Evolutionary conservation across 2,797 vertebrate genomes (phyloP).

Genomic region (Hemitrygon akajei): DNA sequence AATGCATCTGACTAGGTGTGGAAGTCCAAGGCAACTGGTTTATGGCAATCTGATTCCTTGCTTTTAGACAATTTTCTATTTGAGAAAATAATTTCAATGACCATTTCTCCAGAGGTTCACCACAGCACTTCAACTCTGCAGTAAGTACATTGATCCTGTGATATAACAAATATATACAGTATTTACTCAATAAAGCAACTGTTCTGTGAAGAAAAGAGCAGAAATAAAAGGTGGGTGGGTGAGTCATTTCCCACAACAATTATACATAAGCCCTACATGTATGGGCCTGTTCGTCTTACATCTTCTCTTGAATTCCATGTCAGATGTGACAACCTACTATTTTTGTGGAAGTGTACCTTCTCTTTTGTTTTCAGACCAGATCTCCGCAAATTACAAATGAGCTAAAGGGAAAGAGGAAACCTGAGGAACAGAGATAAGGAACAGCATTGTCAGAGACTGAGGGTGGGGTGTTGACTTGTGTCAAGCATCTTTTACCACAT

Average conservation of each 20-base stretch:
- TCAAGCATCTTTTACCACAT: not conserved
- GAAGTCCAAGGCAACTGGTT: not conserved
- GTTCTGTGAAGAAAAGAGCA: not conserved
- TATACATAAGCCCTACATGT: not conserved
- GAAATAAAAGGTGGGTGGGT: too few species aligned
- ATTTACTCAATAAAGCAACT: not conserved
- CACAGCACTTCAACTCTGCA: not conserved
- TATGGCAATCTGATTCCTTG: not conserved
- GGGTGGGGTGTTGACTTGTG: not conserved
- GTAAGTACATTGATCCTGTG: not conserved
- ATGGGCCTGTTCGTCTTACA: not conserved
- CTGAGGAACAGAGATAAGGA: not conserved
- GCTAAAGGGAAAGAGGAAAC: not conserved
- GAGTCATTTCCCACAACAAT: conserved; percentile 3
- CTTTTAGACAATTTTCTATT: not conserved
- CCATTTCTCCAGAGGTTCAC: not conserved
- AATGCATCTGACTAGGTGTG: not conserved
- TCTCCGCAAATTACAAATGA: not conserved
- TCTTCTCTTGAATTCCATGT: not conserved
- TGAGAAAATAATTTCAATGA: not conserved
- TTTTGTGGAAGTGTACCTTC: not conserved
- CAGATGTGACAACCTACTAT: not conserved
- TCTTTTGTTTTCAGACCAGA: not conserved
- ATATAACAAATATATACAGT: not conserved
- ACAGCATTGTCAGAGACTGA: not conserved